Evolutionary conservation across 2,797 vertebrate genomes (phyloP).

Genomic region (Smutsia gigantea): DNA sequence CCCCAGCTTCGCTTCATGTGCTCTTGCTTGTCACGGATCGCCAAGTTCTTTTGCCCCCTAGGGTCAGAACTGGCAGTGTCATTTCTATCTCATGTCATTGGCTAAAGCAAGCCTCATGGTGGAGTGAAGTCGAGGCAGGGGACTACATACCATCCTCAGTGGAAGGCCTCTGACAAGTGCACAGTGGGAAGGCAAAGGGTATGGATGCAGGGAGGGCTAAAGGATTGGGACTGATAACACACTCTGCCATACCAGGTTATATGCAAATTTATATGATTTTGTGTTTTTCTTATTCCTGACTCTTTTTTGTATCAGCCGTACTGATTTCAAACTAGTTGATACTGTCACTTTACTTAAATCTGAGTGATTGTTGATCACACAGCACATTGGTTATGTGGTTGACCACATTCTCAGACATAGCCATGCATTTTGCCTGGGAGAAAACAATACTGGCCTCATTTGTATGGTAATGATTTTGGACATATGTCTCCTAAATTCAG

Average conservation of each 20-base stretch:
- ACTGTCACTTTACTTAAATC: not conserved
- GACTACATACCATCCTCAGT: not conserved
- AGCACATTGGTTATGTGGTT: not conserved
- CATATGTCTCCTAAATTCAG: not conserved
- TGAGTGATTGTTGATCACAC: not conserved
- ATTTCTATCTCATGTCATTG: not conserved
- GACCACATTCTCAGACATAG: not conserved
- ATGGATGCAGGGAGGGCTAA: not conserved
- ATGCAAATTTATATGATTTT: not conserved
- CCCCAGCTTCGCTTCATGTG: not conserved
- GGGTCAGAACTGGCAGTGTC: not conserved
- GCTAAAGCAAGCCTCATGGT: not conserved
- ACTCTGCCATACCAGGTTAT: not conserved
- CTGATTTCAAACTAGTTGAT: not conserved
- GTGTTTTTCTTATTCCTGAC: not conserved
- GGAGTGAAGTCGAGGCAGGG: not conserved
- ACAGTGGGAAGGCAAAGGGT: not conserved
- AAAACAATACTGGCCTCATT: not conserved
- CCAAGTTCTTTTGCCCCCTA: not conserved
- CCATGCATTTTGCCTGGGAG: not conserved
- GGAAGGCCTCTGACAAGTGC: not conserved
- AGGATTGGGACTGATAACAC: not conserved
- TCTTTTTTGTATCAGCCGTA: not conserved
- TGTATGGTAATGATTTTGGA: not conserved
- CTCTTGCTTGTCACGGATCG: not conserved